Evolutionary conservation across 2,113 vertebrate species (phyloP).

Genomic region (Cercopithecus mona): DNA sequence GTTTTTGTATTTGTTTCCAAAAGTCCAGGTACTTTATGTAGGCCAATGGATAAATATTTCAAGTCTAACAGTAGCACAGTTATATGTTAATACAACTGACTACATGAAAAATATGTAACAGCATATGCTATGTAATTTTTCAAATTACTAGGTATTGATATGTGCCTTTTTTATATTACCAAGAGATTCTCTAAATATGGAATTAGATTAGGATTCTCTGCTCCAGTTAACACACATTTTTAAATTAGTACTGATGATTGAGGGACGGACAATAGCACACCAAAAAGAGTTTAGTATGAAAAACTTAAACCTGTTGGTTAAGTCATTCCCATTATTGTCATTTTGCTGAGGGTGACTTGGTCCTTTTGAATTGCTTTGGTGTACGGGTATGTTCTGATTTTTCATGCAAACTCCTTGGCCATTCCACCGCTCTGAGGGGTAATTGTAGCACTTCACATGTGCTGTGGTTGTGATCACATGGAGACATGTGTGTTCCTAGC

Average conservation of each 20-base stretch:
- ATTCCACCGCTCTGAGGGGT: not conserved
- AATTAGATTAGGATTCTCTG: not conserved
- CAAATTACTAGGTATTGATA: not conserved
- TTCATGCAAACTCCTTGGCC: not conserved
- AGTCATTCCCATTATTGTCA: conserved; percentile 80
- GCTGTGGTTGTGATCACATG: not conserved
- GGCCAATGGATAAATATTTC: not conserved
- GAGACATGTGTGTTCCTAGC: not conserved
- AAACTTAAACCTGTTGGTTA: conserved; percentile 66
- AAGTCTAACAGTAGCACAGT: not conserved
- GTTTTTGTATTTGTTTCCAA: conserved; percentile 6
- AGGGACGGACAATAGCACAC: not conserved
- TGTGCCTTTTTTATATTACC: conserved; percentile 28
- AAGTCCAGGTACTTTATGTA: conserved; percentile 58
- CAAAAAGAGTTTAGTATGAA: not conserved
- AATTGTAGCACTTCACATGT: not conserved
- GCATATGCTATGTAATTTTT: not conserved
- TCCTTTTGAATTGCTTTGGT: not conserved
- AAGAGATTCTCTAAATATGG: conserved; percentile 29
- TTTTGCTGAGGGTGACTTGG: conserved; percentile 47
- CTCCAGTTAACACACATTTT: not conserved
- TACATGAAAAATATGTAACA: not conserved
- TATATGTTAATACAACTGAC: not conserved
- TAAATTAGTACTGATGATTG: not conserved
- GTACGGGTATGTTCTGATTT: not conserved